Conservation (phyloP, 2,888 invertebrate genomes). For the Lithodes maja region DNA sequence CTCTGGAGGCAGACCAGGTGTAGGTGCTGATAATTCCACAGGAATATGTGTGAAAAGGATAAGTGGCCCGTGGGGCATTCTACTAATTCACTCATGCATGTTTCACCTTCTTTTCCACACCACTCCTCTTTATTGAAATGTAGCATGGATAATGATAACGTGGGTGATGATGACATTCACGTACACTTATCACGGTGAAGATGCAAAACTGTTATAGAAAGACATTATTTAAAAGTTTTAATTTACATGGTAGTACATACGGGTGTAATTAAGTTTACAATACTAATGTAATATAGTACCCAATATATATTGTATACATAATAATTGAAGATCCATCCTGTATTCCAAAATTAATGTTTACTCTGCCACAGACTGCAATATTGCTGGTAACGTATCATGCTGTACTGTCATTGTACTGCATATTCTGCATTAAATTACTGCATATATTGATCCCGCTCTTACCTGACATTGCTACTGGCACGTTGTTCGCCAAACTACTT, state of each 20-base stretch:
- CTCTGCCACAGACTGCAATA: not conserved
- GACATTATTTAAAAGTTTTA: not conserved
- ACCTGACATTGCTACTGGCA: not conserved
- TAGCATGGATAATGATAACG: not conserved
- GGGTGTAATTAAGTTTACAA: not conserved
- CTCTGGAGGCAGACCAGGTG: constrained; percentile 11
- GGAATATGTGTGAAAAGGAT: constrained; percentile 4
- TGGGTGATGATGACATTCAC: not conserved
- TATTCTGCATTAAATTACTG: constrained; percentile 8
- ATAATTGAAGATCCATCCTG: not conserved
- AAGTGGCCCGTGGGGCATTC: not conserved
- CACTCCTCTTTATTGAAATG: not conserved
- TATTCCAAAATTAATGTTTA: not conserved
- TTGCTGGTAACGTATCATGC: not conserved
- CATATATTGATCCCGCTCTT: constrained; percentile 6
- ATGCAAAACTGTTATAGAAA: not conserved
- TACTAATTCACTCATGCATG: not conserved
- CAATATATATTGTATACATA: constrained; percentile 10
- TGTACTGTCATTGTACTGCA: not conserved
- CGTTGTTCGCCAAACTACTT: too few species aligned
- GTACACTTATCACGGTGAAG: not conserved
- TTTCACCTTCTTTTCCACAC: not conserved
- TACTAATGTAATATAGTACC: constrained; percentile 19
- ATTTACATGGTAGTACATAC: constrained; percentile 9
- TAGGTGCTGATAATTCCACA: constrained; percentile 12